Evolutionary conservation across 2,113 vertebrate species (phyloP), one percentile per base, ranked within the genome.

Genomic region (Laterallus jamaicensis): DNA sequence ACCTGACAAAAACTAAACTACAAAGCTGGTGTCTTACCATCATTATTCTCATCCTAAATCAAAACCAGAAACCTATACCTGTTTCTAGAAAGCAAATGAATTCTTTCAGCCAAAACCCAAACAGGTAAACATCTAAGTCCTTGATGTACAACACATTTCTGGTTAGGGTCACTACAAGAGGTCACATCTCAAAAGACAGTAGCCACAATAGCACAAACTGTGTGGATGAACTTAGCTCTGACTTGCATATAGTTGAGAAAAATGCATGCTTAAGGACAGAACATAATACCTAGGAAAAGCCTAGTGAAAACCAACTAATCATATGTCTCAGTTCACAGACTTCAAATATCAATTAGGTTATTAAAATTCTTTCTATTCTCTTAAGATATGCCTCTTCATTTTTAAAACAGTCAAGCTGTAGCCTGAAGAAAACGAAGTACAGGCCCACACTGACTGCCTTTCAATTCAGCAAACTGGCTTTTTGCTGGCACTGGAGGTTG

Each of bases 61-160:
- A 14, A 54, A 28, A 28, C 7, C 52, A 54, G 25, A 28, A 25
- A 7, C 28, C 52, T 54, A 28, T 54, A 28, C 13, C 52, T 15
- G 52, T 25, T 54, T 26, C 26, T 28, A 54, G 25, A 54, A 54
- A 15, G 26, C 15, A 54, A 28, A 28, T 28, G 26, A 54, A 54
- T 26, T 54, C 52, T 54, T 14, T 54, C 52, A 28, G 52, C 52
- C 26, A 15, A 54, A 54, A 54, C 24, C 50, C 25, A 26, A 22
- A 14, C 50, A 52, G n/a, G 19, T 77, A 35, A 39, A 22, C 37
- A 13, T 49, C 59, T 18, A 8, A 52, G 5, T 22, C 31, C 47
- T 76, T 7, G 42, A 7, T 13, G 15, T 10, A 11, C 28, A 64
- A 2, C 1, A 4, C 16, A 9, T 47, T 69, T 47, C 5, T 2